Percentiles rank a stretch among this genome's conserved stretches.
Conservation (phyloP, 2,113 vertebrate genomes). For the Platysternon megacephalum region DNA sequence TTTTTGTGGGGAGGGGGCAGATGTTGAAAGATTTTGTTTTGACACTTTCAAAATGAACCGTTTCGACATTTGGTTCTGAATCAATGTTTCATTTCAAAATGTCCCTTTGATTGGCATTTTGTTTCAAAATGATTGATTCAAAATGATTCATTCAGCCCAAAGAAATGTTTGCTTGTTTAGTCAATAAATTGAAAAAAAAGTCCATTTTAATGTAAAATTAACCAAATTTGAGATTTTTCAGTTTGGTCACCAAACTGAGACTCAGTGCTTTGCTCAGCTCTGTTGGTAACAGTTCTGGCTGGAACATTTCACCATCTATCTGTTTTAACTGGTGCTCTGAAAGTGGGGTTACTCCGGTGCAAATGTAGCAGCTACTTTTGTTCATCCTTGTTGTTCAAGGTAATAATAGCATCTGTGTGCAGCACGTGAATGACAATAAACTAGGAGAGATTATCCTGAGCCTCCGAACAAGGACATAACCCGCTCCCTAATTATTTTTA, state of each 20-base stretch:
- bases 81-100: neutral
- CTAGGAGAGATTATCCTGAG: slow-evolving; percentile 49
- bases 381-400: neutral
- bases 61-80: neutral
- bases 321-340: neutral
- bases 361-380: neutral
- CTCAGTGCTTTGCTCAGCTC: neutral
- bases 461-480: slow-evolving; percentile 60
- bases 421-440: slow-evolving; percentile 61
- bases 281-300: neutral
- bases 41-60: neutral
- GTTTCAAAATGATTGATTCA: neutral
- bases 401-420: neutral
- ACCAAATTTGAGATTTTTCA: neutral
- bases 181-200: neutral
- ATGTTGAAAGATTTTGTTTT: neutral
- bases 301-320: neutral
- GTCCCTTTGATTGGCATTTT: neutral
- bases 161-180: neutral
- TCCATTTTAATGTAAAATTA: neutral
- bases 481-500: slow-evolving; percentile 49
- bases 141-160: neutral
- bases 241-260: no score
- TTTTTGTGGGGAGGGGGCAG: neutral
- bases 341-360: neutral